These are phyloP conservation scores for Osmerus mordax DNA, from an alignment of 2,113 vertebrate species.

Conservation along the genomic window DNA sequence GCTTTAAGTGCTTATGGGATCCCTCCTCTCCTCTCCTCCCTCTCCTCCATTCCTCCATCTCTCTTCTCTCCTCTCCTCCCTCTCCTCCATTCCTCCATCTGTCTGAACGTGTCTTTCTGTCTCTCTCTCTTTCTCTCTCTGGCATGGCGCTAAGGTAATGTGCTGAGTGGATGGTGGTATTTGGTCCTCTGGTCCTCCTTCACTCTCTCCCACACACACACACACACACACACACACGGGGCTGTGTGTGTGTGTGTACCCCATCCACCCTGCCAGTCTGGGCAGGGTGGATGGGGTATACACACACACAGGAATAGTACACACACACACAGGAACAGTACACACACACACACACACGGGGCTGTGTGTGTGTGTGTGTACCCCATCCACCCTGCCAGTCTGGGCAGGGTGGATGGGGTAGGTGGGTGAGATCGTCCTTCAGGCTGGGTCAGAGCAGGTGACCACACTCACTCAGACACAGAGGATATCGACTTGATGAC, in stretches of 20 bases:
- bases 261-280: background rate
- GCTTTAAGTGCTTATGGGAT: constrained; percentile 73
- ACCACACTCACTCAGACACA: too few relatives aligned
- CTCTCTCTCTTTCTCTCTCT: constrained; percentile 48
- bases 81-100: background rate
- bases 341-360: background rate
- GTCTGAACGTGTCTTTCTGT: constrained; percentile 14
- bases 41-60: too few relatives aligned
- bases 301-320: too few relatives aligned
- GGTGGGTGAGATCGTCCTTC: background rate
- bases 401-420: constrained; percentile 3
- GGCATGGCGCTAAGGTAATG: constrained; percentile 78
- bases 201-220: constrained; percentile 3
- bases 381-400: background rate
- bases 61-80: background rate
- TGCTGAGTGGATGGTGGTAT: constrained; percentile 70
- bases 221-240: background rate
- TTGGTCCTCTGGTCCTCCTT: too few relatives aligned
- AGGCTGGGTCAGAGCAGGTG: too few relatives aligned
- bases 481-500: too few relatives aligned
- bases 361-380: too few relatives aligned
- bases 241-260: too few relatives aligned
- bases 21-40: constrained; percentile 39
- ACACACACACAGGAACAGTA: too few relatives aligned
- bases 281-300: background rate